Evolutionary conservation across 1,140 invertebrate species (phyloP).

Genomic region (Antheraea mylitta): DNA sequence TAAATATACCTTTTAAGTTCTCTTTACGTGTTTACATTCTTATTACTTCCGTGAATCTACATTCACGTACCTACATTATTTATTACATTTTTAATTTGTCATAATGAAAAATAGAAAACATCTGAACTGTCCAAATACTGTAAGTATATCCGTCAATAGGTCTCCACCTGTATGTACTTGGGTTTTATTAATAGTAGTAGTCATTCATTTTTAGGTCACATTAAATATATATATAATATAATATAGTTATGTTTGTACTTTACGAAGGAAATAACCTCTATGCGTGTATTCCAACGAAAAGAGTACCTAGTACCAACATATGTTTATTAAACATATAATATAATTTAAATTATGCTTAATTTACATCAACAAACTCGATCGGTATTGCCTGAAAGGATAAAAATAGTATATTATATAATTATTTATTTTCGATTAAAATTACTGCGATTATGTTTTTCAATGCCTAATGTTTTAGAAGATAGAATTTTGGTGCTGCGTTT

Average conservation of each 20-base stretch:
- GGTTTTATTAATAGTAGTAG: not conserved
- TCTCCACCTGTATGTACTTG: not conserved
- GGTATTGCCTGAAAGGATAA: not conserved
- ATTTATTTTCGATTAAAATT: no score
- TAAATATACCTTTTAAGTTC: not conserved
- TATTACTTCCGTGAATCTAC: no score
- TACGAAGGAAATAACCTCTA: no score
- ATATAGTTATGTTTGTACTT: no score
- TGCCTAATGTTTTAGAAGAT: slow-evolving; percentile 50
- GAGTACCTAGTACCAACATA: no score
- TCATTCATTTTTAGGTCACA: not conserved
- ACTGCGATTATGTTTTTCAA: slow-evolving; percentile 27
- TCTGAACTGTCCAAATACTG: not conserved
- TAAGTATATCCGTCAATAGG: not conserved
- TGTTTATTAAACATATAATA: no score
- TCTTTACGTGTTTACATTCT: no score
- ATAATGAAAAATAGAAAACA: not conserved
- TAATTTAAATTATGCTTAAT: not conserved
- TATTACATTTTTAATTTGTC: no score
- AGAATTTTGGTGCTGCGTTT: slow-evolving; percentile 28
- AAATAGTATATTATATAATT: no score
- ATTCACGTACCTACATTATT: no score
- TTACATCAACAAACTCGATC: not conserved
- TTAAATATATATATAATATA: not conserved
- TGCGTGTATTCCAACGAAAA: no score